Base-by-base conservation (phyloP, 2,888 invertebrate species). In the Elegia similella region DNA sequence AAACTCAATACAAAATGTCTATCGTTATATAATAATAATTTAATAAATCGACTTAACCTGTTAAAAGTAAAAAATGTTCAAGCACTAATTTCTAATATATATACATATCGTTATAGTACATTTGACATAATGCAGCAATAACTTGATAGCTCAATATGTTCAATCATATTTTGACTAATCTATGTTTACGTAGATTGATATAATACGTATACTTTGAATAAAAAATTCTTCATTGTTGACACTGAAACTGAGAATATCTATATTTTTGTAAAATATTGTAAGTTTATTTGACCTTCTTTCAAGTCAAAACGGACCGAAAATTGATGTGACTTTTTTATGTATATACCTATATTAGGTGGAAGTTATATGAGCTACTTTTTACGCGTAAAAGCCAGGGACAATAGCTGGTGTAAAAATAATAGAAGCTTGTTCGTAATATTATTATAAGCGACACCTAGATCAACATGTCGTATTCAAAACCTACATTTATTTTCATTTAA, bases 61-160 rank as follows among this genome's bases (percentile, higher is more conserved):
- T 42, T 17, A 57, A 59, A n/a, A n/a, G n/a, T 43, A 38, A 54
- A 42, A 53, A 47, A 38, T 42, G 42, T 42, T 42, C 42, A n/a
- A 42, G 5, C 42, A 6, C n/a, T 10, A 13, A 42, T 42, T 42
- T 7, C 42, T 42, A 6, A 42, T 6, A 42, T 42, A 10, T 7
- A 10, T 42, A 42, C 42, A 42, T 42, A 42, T 42, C 32, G 10
- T 3, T 32, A 32, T 32, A 3, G 10, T 32, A 6, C 42, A 42
- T 42, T 10, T 3, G 42, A 42, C 5, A n/a, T n/a, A 5, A 42
- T 42, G 42, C 5, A 42, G 42, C 5, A 10, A 42, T 42, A 42
- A 42, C 42, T 42, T 42, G 42, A 42, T 42, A 42, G 1, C 6
- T 42, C 42, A 3, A 42, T 10, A 42, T 42, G 42, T 42, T 42